Evolutionary conservation across 2,888 invertebrate species (phyloP), one percentile per base, ranked within the genome.

Genomic region (Eupithecia abbreviata): DNA sequence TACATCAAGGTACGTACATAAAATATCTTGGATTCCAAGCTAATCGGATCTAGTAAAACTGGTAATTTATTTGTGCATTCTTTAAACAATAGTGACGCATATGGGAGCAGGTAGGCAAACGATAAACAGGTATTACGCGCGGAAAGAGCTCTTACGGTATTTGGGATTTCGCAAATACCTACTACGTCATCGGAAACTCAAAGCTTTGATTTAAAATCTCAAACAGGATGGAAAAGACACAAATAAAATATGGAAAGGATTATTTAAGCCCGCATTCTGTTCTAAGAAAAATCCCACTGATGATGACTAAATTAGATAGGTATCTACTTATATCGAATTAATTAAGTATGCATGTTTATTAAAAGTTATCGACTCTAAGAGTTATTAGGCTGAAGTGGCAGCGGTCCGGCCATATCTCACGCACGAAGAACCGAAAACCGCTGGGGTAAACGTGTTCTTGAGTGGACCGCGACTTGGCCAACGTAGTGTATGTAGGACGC

Each of bases 111-210:
- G n/a, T 55, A n/a, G 55, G n/a, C 6, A 55, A n/a, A n/a, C 55
- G 15, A 55, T 7, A 55, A 55, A 55, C 55, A 3, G 2, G n/a
- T 55, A 55, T 55, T n/a, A n/a, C n/a, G 15, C n/a, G 55, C 6
- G 55, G 6, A 55, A 55, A 7, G 13, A 51, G 15, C 15, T 15
- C 55, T 5, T 55, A 51, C 15, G 1, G 55, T 55, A n/a, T 55
- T 55, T n/a, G n/a, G 47, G 10, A 47, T 9, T n/a, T 15, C 2
- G 55, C n/a, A 58, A 58, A 55, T 55, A 55, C n/a, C 15, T 51
- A 51, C 51, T 58, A 58, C 55, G 58, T 58, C 58, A 58, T 58
- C 58, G 58, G 58, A 58, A 58, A 58, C 58, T 58, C 58, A 9
- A n/a, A 10, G 58, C 58, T 9, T 58, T 58, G 18, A 18, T 18